Conservation (phyloP, 2,888 invertebrate genomes). For the Erebia epiphron region DNA sequence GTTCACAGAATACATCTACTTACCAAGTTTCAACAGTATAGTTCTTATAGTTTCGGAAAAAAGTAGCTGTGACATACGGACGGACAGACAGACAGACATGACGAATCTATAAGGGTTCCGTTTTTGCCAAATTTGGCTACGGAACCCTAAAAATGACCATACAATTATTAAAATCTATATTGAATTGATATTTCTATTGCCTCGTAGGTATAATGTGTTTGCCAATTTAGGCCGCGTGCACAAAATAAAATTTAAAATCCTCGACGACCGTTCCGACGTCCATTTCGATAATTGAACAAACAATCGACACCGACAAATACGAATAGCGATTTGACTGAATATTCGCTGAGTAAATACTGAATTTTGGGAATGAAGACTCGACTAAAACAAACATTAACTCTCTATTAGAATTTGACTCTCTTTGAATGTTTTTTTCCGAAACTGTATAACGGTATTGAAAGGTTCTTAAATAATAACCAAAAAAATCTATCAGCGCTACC, state of each 20-base stretch:
- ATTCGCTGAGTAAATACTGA: not conserved
- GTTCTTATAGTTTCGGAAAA: no score
- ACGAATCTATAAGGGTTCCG: no score
- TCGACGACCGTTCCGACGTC: not conserved
- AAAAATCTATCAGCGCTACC: no score
- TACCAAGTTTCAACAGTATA: no score
- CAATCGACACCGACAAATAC: conserved; percentile 7
- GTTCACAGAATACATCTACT: no score
- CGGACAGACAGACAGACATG: no score
- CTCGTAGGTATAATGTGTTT: not conserved
- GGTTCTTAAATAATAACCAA: no score
- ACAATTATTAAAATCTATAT: conserved; percentile 1
- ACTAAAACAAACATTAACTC: not conserved
- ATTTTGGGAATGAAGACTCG: not conserved
- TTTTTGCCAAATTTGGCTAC: no score
- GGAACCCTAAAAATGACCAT: not conserved
- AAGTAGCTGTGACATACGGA: no score
- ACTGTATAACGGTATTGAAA: no score
- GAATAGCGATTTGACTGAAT: not conserved
- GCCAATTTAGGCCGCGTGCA: conserved; percentile 12
- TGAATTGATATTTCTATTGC: conserved; percentile 6
- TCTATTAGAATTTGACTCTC: not conserved
- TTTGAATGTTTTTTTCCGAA: not conserved
- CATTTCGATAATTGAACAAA: conserved; percentile 15
- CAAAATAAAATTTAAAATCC: not conserved